These are phyloP conservation scores for Punctoribates punctum DNA, from an alignment of 2,888 invertebrate genomes.

Conservation along the genomic window DNA sequence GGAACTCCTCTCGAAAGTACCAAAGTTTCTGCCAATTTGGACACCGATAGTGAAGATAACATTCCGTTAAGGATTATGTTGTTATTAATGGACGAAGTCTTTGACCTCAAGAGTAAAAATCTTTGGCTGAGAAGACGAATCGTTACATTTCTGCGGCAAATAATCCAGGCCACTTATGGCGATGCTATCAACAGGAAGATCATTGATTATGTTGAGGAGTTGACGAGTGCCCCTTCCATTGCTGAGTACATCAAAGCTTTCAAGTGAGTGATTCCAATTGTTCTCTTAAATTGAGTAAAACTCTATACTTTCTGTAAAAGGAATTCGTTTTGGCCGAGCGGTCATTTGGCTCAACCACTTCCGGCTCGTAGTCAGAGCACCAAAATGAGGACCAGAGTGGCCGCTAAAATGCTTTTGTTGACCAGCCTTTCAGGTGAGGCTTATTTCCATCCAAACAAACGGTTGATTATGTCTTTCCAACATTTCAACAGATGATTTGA, in stretches of 20 bases:
- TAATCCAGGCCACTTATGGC: slow-evolving; percentile 74
- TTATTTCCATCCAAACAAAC: not conserved
- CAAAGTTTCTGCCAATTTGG: slow-evolving; percentile 47
- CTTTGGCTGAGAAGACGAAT: slow-evolving; percentile 75
- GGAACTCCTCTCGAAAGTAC: not conserved
- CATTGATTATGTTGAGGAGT: slow-evolving; percentile 75
- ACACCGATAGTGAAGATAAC: slow-evolving; percentile 62
- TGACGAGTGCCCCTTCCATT: slow-evolving; percentile 82
- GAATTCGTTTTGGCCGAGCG: slow-evolving; percentile 61
- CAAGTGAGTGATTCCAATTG: slow-evolving; percentile 51
- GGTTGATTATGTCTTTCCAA: not conserved
- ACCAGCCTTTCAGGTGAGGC: slow-evolving; percentile 58
- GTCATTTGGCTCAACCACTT: slow-evolving; percentile 57
- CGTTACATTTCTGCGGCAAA: slow-evolving; percentile 69
- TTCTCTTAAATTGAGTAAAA: not conserved
- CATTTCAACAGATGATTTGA: slow-evolving; percentile 70
- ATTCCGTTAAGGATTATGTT: slow-evolving; percentile 75
- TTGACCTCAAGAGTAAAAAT: slow-evolving; percentile 73
- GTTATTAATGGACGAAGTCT: slow-evolving; percentile 76
- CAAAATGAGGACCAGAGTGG: slow-evolving; percentile 72
- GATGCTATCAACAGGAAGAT: slow-evolving; percentile 81
- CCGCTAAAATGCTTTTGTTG: slow-evolving; percentile 78
- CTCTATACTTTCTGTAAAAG: slow-evolving; percentile 51
- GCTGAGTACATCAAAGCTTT: slow-evolving; percentile 79
- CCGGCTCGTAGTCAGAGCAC: slow-evolving; percentile 60